Base-by-base conservation (phyloP, 2,113 vertebrate species). In the Anhinga anhinga region DNA sequence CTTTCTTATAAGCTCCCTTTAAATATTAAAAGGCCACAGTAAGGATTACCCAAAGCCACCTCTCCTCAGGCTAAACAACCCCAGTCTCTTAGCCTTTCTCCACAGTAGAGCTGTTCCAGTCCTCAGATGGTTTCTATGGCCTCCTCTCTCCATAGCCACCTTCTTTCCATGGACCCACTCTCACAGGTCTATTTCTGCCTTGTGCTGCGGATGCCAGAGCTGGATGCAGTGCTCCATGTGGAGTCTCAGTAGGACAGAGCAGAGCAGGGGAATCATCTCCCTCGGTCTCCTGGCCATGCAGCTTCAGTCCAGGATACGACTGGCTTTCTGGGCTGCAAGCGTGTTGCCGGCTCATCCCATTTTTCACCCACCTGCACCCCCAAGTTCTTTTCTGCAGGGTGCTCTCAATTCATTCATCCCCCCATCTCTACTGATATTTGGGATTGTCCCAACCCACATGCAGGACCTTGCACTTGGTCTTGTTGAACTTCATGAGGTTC, bases 21-120 rank as follows among this genome's bases (percentile, higher is more conserved):
- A 7, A 1, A 0, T 1, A 19, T 6, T 32, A 21, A 58, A 22
- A 45, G 20, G 10, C 44, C 6, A 1, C 56, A 15, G 1, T 3
- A 9, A 19, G 7, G 38, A 30, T 7, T 82, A 32, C 62, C 14
- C 0, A 0, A 15, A 55, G 15, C 4, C 26, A 32, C 44, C 17
- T 25, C 9, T 52, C 36, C 55, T 7, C 29, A 45, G 15, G 49
- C 71, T 50, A n/a, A 20, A 11, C 25, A 52, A 10, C 36, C 23
- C 12, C 18, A 36, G 34, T 61, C n/a, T 12, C 45, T 44, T 27
- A 27, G 36, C 47, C 30, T 49, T 3, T 42, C n/a, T 25, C 40
- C 25, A 9, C 2, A 40, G 71, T 23, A n/a, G 29, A 61, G 62
- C 4, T 61, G 15, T n/a, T 6, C 29, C n/a, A 74, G 36, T n/a